phyloP scores from a whole-genome alignment of 2,888 invertebrate species.

The Cyclophora punctaria region DNA sequence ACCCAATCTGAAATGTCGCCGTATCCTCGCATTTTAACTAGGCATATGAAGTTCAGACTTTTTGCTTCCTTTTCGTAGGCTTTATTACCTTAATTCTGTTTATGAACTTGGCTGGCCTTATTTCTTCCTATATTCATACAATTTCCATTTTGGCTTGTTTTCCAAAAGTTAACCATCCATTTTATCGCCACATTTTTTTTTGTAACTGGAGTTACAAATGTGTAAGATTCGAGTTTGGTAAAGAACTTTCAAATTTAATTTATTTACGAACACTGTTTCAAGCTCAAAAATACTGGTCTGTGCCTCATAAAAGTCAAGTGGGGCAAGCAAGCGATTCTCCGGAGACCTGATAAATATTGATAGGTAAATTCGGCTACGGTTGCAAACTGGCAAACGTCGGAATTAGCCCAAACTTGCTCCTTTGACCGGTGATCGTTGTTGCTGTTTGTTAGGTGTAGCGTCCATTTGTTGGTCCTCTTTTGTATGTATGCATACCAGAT shows the following conservation, averaged over 20 bases:
- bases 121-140: background rate
- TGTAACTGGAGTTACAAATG: no score
- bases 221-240: background rate
- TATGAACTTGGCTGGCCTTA: background rate
- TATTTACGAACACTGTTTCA: conserved; percentile 6
- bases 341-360: conserved; percentile 50
- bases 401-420: conserved; percentile 55
- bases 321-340: conserved; percentile 18
- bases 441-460: conserved; percentile 35
- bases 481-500: conserved; percentile 10
- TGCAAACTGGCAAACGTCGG: conserved; percentile 40
- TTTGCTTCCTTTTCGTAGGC: no score
- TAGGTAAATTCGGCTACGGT: conserved; percentile 33
- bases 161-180: no score
- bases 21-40: conserved; percentile 56
- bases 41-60: conserved; percentile 23
- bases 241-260: conserved; percentile 4
- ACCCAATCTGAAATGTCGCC: conserved; percentile 63
- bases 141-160: no score
- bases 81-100: no score
- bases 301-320: conserved; percentile 22
- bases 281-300: conserved; percentile 18
- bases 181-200: no score
- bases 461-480: conserved; percentile 14
- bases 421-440: conserved; percentile 34